These are phyloP conservation scores for Trematomus loennbergii DNA, from an alignment of 2,113 vertebrate genomes.

Conservation along the genomic window DNA sequence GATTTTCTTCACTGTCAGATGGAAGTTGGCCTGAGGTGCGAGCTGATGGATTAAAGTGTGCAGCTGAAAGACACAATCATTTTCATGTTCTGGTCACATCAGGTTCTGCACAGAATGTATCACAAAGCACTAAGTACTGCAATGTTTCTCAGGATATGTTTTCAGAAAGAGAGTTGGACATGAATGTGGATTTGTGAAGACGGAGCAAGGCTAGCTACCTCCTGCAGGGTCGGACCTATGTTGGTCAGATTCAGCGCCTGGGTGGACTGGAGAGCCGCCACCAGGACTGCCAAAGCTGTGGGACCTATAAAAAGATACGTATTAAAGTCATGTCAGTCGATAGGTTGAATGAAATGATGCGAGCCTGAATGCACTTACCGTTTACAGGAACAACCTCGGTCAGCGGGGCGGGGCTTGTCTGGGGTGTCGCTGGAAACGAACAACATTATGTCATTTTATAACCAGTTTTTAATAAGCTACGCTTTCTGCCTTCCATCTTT, in stretches of 20 bases:
- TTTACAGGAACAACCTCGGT: too few relatives aligned
- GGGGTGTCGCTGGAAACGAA: too few relatives aligned
- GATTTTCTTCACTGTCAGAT: conserved; percentile 42
- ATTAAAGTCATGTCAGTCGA: background rate
- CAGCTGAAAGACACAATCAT: conserved; percentile 59
- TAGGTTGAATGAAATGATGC: background rate
- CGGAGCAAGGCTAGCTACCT: conserved; percentile 23
- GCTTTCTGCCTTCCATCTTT: too few relatives aligned
- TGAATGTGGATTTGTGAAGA: background rate
- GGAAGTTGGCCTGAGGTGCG: background rate
- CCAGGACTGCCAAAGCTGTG: conserved; percentile 42
- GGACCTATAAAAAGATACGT: background rate
- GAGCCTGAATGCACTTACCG: background rate
- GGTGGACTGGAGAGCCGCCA: conserved; percentile 6
- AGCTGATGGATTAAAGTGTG: rapidly evolving
- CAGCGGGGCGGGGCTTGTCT: too few relatives aligned
- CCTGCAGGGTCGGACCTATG: background rate
- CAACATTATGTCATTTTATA: too few relatives aligned
- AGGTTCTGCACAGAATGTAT: background rate
- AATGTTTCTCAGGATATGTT: background rate
- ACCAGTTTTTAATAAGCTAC: too few relatives aligned
- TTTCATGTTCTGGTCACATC: background rate
- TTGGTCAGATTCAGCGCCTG: conserved; percentile 23
- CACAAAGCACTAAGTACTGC: background rate
- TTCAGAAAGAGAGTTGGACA: background rate